These are phyloP conservation scores for Nebria ingens DNA, from an alignment of 1,140 invertebrate genomes.

Conservation along the genomic window DNA sequence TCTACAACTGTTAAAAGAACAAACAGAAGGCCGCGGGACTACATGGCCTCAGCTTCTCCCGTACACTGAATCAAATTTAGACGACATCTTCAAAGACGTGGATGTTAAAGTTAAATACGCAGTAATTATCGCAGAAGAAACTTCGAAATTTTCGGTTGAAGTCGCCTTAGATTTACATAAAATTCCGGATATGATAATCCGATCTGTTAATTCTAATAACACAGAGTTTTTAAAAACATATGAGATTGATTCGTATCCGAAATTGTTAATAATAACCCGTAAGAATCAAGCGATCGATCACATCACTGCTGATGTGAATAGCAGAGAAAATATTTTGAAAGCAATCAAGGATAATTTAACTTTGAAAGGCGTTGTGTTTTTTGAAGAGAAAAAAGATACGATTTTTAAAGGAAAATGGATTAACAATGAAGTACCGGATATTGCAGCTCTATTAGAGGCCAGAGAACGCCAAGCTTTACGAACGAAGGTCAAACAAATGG, in stretches of 20 bases:
- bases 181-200: conserved; percentile 40
- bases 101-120: conserved; percentile 32
- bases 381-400: conserved; percentile 20
- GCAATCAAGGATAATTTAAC: conserved; percentile 35
- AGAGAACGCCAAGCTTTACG: conserved; percentile 21
- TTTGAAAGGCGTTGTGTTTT: conserved; percentile 27
- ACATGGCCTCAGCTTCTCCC: conserved; percentile 50
- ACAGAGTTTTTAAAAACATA: conserved; percentile 36
- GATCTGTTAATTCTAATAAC: conserved; percentile 42
- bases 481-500: conserved; percentile 29
- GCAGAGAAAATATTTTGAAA: conserved; percentile 30
- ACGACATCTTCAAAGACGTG: conserved; percentile 33
- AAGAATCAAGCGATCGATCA: background rate
- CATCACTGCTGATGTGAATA: conserved; percentile 2
- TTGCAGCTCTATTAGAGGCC: conserved; percentile 24
- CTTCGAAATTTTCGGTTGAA: conserved; percentile 46
- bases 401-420: conserved; percentile 28
- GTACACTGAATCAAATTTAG: conserved; percentile 37
- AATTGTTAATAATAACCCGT: conserved; percentile 24
- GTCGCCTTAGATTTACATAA: conserved; percentile 50
- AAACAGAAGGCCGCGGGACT: conserved; percentile 42
- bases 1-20: conserved; percentile 48
- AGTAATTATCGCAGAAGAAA: conserved; percentile 51
- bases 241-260: conserved; percentile 32
- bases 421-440: conserved; percentile 23